phyloP scores from a whole-genome alignment of 2,888 invertebrate genomes.

The Pomacea canaliculata region DNA sequence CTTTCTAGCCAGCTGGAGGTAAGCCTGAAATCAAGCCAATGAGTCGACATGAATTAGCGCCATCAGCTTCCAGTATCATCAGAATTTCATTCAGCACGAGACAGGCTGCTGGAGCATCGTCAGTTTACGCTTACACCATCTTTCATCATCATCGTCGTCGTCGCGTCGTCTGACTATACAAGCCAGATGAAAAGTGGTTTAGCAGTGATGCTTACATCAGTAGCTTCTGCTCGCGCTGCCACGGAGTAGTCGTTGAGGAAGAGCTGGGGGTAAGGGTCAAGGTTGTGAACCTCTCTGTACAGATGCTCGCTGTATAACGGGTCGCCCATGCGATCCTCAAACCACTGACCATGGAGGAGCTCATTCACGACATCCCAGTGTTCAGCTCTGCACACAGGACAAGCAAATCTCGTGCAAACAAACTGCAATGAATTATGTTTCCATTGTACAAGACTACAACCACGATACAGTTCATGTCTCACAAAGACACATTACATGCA shows the following conservation, averaged over 20 bases:
- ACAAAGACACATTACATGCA: no score
- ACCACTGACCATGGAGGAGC: constrained; percentile 51
- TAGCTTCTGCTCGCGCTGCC: constrained; percentile 15
- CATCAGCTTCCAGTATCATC: no score
- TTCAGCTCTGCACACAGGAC: constrained; percentile 39
- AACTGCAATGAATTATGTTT: neutral
- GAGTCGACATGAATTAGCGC: no score
- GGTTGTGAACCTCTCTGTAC: constrained; percentile 42
- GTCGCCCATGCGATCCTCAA: constrained; percentile 40
- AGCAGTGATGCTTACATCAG: constrained; percentile 19
- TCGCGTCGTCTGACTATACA: no score
- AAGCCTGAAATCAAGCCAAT: constrained; percentile 25
- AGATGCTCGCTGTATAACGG: constrained; percentile 45
- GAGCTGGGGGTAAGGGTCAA: constrained; percentile 42
- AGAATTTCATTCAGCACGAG: no score
- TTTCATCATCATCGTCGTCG: no score
- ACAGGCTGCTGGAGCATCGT: no score
- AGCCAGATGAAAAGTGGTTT: no score
- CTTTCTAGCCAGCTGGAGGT: constrained; percentile 33
- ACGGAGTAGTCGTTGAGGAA: constrained; percentile 54
- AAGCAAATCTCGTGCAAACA: neutral
- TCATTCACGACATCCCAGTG: constrained; percentile 64
- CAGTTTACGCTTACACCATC: no score
- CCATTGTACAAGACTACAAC: no score
- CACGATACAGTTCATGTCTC: no score